Evolutionary conservation across 1,140 invertebrate genomes (phyloP), one percentile per base, ranked within the genome.

Genomic region (Popillia japonica): DNA sequence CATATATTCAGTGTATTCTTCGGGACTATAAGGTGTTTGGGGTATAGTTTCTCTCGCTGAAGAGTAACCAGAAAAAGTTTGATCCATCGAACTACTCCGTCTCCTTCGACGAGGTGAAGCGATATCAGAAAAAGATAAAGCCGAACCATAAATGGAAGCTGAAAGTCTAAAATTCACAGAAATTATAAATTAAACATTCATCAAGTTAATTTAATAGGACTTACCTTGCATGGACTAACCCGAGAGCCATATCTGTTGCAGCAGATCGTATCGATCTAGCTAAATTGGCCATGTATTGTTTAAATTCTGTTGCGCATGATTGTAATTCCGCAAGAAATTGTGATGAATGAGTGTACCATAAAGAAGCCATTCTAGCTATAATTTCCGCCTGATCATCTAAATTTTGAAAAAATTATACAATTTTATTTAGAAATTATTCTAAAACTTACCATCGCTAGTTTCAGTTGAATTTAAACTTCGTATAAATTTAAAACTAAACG

Each of bases 321-420:
- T 92, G 91, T 27, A 98, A 87, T 86, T 98, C 96, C n/a, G 92
- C 90, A 14, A 98, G 89, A 83, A 98, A 92, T 77, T 93, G 90
- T 0, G 95, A 93, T 40, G 94, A 96, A 87, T 99, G 97, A 0
- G 95, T 96, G 86, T 98, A 98, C 90, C 94, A 96, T 42, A 98
- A 93, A 44, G 96, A 97, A 0, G 96, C 97, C 90, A 99, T 94
- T 78, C 93, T 90, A 74, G 98, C 88, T 0, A 84, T 87, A 0
- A 90, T 83, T 48, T 88, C 85, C 0, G 87, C 86, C 1, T 80
- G 2, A 85, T 89, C 80, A 48, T 22, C 55, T 48, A 8, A 4
- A 42, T 85, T 34, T 3, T 79, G 3, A 14, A 40, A 76, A 34
- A 74, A n/a, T 41, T 20, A 41, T 20, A 6, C 8, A 42, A 41